These are phyloP conservation scores for Acanthacorydalis orientalis DNA, from an alignment of 2,888 invertebrate genomes.

Conservation along the genomic window DNA sequence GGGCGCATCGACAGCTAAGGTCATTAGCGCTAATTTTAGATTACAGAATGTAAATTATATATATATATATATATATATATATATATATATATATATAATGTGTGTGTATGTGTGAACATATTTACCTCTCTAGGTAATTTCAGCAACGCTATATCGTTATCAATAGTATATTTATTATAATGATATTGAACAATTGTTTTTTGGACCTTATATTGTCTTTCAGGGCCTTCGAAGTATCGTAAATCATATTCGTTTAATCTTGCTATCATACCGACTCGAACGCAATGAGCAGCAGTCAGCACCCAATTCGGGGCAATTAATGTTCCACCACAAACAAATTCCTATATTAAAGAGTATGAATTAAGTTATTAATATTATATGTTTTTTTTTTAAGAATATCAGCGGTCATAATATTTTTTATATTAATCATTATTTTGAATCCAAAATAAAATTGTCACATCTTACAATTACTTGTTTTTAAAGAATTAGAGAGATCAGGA, in stretches of 20 bases:
- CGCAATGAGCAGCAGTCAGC: constrained; percentile 76
- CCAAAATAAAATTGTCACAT: too few relatives aligned
- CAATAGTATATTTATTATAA: constrained; percentile 77
- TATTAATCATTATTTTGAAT: not conserved
- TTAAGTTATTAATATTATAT: constrained; percentile 9
- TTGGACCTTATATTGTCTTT: constrained; percentile 56
- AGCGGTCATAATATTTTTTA: too few relatives aligned
- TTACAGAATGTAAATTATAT: too few relatives aligned
- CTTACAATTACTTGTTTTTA: too few relatives aligned
- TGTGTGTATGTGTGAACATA: too few relatives aligned
- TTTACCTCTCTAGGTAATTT: constrained; percentile 31
- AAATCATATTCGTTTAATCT: constrained; percentile 78
- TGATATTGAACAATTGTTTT: constrained; percentile 66
- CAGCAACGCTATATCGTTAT: constrained; percentile 82
- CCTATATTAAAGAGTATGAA: constrained; percentile 34
- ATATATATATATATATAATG: too few relatives aligned
- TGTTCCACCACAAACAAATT: constrained; percentile 81
- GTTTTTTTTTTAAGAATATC: not conserved
- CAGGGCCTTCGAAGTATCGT: constrained; percentile 52
- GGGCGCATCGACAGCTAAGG: too few relatives aligned
- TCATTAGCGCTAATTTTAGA: too few relatives aligned
- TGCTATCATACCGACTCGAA: constrained; percentile 58
- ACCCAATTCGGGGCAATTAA: constrained; percentile 69
- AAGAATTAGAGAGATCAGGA: too few relatives aligned
- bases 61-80: too few relatives aligned